Evolutionary conservation across 2,113 vertebrate genomes (phyloP).

Genomic region (Parotia lawesii): DNA sequence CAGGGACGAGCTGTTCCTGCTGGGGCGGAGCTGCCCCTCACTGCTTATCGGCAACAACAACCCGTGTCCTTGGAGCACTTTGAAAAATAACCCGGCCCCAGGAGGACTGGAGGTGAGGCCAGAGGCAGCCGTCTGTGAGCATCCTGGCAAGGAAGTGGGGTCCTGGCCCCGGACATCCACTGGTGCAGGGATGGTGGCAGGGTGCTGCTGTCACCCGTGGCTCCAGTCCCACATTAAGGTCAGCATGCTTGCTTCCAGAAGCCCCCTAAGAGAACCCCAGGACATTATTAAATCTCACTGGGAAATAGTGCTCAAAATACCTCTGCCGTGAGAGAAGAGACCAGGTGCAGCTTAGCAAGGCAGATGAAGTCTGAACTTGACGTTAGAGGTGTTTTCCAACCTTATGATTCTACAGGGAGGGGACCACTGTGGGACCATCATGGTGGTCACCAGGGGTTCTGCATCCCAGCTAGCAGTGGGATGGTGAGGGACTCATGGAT

Average conservation of each 20-base stretch:
- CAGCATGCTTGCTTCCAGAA: background rate
- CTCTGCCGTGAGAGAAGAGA: background rate
- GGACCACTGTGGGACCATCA: too few species aligned
- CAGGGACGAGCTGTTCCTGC: background rate
- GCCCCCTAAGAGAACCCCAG: background rate
- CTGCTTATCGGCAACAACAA: slow-evolving; percentile 29
- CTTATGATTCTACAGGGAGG: background rate
- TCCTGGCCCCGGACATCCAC: background rate
- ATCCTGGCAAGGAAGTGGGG: background rate
- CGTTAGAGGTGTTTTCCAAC: background rate
- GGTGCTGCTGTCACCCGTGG: background rate
- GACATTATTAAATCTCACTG: background rate
- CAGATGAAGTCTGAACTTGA: background rate
- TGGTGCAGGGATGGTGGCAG: background rate
- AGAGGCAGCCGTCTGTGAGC: background rate
- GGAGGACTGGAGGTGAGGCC: background rate
- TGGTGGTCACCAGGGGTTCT: background rate
- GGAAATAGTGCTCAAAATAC: background rate
- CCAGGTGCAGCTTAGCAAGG: background rate
- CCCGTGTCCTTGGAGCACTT: slow-evolving; percentile 19
- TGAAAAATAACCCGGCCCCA: background rate
- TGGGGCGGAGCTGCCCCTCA: slow-evolving; percentile 19
- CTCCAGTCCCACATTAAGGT: background rate
- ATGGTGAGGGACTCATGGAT: rapidly evolving
- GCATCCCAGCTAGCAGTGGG: background rate